Percentiles rank a stretch among this genome's conserved stretches.
Conservation (phyloP, 2,888 invertebrate species). For the Orthosia cruda region DNA sequence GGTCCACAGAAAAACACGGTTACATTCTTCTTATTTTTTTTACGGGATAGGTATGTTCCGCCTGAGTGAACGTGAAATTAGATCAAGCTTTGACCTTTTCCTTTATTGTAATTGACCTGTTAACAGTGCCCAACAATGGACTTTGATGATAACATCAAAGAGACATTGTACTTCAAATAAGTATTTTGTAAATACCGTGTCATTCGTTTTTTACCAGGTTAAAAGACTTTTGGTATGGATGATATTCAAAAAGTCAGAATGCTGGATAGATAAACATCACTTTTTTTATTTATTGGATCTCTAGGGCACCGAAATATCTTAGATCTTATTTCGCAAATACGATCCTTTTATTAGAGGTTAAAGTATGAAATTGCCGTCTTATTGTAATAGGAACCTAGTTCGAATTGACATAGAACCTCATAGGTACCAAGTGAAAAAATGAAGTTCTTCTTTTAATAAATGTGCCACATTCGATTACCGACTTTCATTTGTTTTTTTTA, state of each 20-base stretch:
- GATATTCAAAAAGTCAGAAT: background rate
- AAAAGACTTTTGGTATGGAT: conserved; percentile 2
- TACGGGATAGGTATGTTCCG: background rate
- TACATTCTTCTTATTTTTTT: background rate
- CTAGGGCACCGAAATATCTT: background rate
- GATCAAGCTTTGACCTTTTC: conserved; percentile 23
- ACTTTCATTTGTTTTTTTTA: too few relatives aligned
- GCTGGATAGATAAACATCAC: background rate
- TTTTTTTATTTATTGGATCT: background rate
- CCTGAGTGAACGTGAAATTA: conserved; percentile 21
- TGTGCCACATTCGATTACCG: too few relatives aligned
- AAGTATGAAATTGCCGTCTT: too few relatives aligned
- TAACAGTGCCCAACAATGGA: conserved; percentile 22
- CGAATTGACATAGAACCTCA: too few relatives aligned
- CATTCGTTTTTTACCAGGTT: conserved; percentile 19
- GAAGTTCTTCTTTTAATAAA: too few relatives aligned
- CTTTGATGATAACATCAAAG: conserved; percentile 50
- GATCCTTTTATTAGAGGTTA: background rate
- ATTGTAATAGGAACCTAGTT: too few relatives aligned
- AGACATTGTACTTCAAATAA: conserved; percentile 23
- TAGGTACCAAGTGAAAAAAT: too few relatives aligned
- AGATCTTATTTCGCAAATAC: background rate
- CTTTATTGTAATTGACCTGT: conserved; percentile 29
- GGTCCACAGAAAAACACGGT: background rate
- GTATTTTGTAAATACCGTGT: conserved; percentile 29